Evolutionary conservation across 2,113 vertebrate genomes (phyloP).

Genomic region (Pachypanchax playfairii): DNA sequence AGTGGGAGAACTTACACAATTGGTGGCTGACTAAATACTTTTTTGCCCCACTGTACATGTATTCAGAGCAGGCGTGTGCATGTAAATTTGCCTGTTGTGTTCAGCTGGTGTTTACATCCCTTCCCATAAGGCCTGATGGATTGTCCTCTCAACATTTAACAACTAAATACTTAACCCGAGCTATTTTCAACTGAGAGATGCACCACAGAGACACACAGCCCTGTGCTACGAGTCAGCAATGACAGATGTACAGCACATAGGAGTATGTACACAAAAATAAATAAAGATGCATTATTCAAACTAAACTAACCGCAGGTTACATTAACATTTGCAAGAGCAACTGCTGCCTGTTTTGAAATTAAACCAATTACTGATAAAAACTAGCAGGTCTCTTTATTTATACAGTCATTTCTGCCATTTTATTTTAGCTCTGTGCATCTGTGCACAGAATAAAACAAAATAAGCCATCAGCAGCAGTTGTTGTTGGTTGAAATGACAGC

Average conservation of each 20-base stretch:
- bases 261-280: background rate
- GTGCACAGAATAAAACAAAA: background rate
- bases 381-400: background rate
- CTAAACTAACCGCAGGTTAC: background rate
- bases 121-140: constrained; percentile 41
- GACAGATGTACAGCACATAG: background rate
- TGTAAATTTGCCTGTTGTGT: constrained; percentile 25
- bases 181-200: constrained; percentile 29
- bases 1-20: too few species aligned
- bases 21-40: too few species aligned
- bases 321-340: background rate
- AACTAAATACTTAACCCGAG: constrained; percentile 43
- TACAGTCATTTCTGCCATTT: background rate
- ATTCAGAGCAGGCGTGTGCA: too few species aligned
- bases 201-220: constrained; percentile 15
- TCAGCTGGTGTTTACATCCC: constrained; percentile 47
- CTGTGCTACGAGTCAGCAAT: background rate
- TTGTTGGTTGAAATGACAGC: constrained; percentile 13
- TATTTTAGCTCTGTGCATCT: background rate
- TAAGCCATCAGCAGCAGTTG: constrained; percentile 2
- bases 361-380: background rate
- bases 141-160: constrained; percentile 30
- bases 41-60: too few species aligned
- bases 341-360: background rate
- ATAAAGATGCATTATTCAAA: background rate